These are phyloP conservation scores for Aviceda subcristata DNA, from an alignment of 2,113 vertebrate genomes.

Conservation along the genomic window DNA sequence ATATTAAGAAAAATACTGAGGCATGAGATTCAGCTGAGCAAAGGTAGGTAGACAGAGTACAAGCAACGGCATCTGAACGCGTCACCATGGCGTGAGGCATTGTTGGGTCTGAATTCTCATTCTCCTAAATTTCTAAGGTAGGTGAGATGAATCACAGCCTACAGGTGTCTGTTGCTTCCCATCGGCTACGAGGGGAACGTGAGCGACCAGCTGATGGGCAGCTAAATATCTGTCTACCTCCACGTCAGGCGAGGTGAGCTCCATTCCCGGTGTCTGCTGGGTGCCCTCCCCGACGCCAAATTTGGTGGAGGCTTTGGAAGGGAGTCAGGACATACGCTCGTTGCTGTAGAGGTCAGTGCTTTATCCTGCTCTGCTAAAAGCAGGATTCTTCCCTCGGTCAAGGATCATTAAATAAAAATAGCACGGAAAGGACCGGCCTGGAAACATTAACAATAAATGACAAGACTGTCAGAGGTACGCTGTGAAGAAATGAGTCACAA, in stretches of 20 bases:
- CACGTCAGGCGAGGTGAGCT: fast-evolving
- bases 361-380: background rate
- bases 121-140: background rate
- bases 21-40: background rate
- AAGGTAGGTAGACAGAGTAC: fast-evolving
- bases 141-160: background rate
- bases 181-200: background rate
- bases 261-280: fast-evolving
- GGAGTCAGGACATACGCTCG: background rate
- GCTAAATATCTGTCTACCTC: fast-evolving
- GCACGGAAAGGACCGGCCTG: fast-evolving
- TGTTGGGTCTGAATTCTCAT: background rate
- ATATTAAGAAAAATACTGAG: background rate
- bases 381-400: background rate
- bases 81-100: background rate
- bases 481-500: background rate
- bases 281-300: fast-evolving
- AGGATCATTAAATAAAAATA: background rate
- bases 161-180: background rate
- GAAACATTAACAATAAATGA: background rate
- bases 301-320: background rate
- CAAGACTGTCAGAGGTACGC: background rate
- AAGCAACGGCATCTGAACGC: background rate
- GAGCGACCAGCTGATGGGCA: background rate
- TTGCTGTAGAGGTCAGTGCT: background rate